Conservation (phyloP, 1,140 invertebrate species). For the Drosophila ficusphila region DNA sequence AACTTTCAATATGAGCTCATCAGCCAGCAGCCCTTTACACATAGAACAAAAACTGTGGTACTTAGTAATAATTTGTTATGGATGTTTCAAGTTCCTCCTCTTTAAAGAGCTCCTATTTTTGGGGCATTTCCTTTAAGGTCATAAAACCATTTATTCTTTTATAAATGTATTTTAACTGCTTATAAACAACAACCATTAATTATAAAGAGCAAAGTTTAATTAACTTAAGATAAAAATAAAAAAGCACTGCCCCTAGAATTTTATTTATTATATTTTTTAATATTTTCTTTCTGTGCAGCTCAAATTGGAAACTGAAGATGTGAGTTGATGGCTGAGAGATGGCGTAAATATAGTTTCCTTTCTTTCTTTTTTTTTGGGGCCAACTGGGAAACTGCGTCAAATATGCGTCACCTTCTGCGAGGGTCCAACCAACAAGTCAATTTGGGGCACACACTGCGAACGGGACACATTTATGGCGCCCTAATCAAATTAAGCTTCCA, state of each 20-base stretch:
- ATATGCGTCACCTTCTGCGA: conserved; percentile 58
- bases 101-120: too few relatives aligned
- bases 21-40: conserved; percentile 34
- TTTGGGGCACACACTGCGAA: conserved; percentile 29
- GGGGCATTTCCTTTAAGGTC: too few relatives aligned
- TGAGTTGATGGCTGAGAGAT: conserved; percentile 6
- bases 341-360: conserved; percentile 33
- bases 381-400: conserved; percentile 55
- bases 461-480: conserved; percentile 66
- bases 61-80: too few relatives aligned
- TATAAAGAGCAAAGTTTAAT: too few relatives aligned
- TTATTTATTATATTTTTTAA: not conserved
- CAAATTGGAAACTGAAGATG: conserved; percentile 13
- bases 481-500: conserved; percentile 79
- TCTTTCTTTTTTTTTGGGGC: conserved; percentile 5
- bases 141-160: too few relatives aligned
- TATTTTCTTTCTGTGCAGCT: conserved; percentile 2
- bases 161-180: too few relatives aligned
- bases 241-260: too few relatives aligned
- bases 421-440: conserved; percentile 35
- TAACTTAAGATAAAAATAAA: too few relatives aligned
- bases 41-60: too few relatives aligned
- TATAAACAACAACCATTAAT: too few relatives aligned
- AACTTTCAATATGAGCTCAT: conserved; percentile 80
- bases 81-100: too few relatives aligned